A percentile compares a stretch with the other conserved stretches of the same genome.
Evolutionary conservation across 1,140 invertebrate species (phyloP).

Genomic region (Geopemphigus sp.): DNA sequence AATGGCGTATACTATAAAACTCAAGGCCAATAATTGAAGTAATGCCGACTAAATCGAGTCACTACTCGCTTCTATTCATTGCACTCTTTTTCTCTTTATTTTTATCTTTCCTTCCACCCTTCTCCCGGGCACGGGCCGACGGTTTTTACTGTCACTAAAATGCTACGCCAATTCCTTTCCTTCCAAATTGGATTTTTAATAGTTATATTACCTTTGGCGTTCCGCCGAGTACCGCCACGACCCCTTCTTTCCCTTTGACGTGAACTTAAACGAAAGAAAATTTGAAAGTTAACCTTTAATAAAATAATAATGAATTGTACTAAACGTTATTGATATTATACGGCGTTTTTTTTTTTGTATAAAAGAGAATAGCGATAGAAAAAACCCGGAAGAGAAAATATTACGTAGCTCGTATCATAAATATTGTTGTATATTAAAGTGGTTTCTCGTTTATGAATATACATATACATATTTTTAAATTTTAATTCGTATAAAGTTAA

Average conservation of each 20-base stretch:
- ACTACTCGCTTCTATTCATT: background rate
- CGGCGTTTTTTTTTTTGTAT: background rate
- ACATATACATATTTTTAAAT: no score
- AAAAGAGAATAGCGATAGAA: background rate
- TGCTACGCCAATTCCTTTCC: slow-evolving; percentile 22
- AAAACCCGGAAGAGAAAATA: background rate
- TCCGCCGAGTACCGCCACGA: background rate
- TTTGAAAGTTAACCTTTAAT: slow-evolving; percentile 14
- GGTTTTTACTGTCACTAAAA: slow-evolving; percentile 45
- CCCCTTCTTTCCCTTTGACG: background rate
- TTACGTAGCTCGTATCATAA: background rate
- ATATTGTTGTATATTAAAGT: no score
- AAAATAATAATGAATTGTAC: slow-evolving; percentile 22
- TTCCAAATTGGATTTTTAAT: slow-evolving; percentile 46
- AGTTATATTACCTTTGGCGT: slow-evolving; percentile 40
- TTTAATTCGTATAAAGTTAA: no score
- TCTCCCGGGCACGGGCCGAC: background rate
- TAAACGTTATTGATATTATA: slow-evolving; percentile 25
- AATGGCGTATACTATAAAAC: slow-evolving; percentile 18
- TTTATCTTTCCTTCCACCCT: slow-evolving; percentile 10
- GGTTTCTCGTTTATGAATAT: no score
- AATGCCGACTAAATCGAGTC: slow-evolving; percentile 32
- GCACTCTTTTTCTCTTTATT: background rate
- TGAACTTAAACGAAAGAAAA: background rate
- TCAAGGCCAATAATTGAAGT: slow-evolving; percentile 46